Base-by-base conservation (phyloP, 1,140 invertebrate species). In the Lysiphlebus fabarum region DNA sequence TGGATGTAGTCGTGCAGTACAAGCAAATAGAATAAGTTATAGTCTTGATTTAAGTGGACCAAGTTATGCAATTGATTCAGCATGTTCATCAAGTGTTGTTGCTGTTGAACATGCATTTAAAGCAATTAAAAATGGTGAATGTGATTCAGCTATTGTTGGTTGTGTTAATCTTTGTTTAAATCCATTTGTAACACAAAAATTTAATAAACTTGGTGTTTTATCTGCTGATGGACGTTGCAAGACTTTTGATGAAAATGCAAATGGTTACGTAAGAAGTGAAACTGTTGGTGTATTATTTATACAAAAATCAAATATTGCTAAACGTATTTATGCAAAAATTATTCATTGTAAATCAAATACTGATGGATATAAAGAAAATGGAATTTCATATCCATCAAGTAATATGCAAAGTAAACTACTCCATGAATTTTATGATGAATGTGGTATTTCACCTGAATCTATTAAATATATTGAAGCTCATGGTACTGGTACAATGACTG, bases 371-470 rank as follows among this genome's bases (percentile, higher is more conserved):
- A 96, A 96, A 73, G 85, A 88, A 34, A 87, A 91, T 70, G 91
- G 91, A 9, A 95, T 98, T 59, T 96, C 93, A 0, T 97, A 92
- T 71, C 95, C 95, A 0, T 92, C 91, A 3, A 91, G 90, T 33
- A 79, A 85, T 14, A 82, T 91, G 53, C 95, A 98, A 75, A 86
- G 87, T 61, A 76, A 82, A 53, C 79, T 98, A 1, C 74, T 98
- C 0, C 74, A 83, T 12, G 90, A 95, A 68, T 90, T 96, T 65
- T 98, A 98, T 71, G 75, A 85, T 11, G 92, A 96, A 68, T 89
- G 90, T 63, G 83, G 85, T 26, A 68, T 97, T 4, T 79, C 87
- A 53, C 92, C 93, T 0, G 80, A 72, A 2, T 74, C 72, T 6
- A 75, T 98, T 10, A 84, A 84, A 34, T 98, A 88, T 70, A 81